Base-by-base conservation (phyloP, 2,113 vertebrate genomes). In the Fulmarus glacialis region DNA sequence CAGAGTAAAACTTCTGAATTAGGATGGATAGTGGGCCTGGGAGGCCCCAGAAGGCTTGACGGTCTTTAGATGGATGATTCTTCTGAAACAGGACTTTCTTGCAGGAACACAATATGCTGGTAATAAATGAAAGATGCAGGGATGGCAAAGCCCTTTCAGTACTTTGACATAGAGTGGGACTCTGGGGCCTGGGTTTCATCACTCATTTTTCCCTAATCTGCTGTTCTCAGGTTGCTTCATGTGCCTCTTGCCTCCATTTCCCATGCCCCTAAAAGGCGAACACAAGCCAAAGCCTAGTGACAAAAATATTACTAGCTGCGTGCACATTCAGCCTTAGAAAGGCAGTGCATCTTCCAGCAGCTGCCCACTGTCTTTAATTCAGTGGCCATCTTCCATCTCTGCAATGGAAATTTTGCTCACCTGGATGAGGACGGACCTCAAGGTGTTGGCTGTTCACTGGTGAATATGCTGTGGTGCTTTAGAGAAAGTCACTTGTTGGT, bases 351-450 rank as follows among this genome's bases (percentile, higher is more conserved):
- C 23, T 2, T 10, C 89, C 66, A 15, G 30, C n/a, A 22, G 30
- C 11, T 43, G 21, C 30, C 47, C 42, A 7, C 22, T 20, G 10
- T 4, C 34, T 53, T 58, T 27, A 23, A 23, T 36, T 80, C 67
- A 19, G 50, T 19, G 24, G 13, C 32, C 45, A 42, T 6, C 47
- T 55, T 43, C 71, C 47, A 55, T 3, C 29, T 36, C 50, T 15
- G 32, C 38, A 23, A 20, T 3, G 27, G 56, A 56, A 36, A 15
- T 14, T 29, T 26, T 27, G 32, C 79, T 34, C 23, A 36, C 22
- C 47, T 14, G 71, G 52, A 14, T 14, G n/a, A 67, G 72, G 40
- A 60, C 0, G 0, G 40, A 19, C 40, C 29, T 29, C 32, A 7
- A 15, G 56, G 42, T 22, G 56, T 45, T 58, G 24, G 23, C 45